Percentiles rank a stretch among this genome's conserved stretches.
Evolutionary conservation across 2,113 vertebrate species (phyloP).

Genomic region (Cheilinus undulatus): DNA sequence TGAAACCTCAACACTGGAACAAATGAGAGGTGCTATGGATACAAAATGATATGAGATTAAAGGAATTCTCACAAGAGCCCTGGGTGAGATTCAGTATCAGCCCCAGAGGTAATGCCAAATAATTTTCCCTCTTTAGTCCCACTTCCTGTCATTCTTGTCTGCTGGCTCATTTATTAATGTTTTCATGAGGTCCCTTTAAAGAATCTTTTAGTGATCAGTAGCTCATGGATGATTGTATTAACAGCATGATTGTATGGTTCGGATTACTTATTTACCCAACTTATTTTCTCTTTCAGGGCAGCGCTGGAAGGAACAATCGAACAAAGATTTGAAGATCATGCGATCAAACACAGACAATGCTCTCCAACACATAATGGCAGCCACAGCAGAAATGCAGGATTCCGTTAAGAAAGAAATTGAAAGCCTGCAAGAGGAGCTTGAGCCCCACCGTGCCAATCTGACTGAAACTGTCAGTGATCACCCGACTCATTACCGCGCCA

Average conservation of each 20-base stretch:
- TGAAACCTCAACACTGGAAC: slow-evolving; percentile 59
- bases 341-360: slow-evolving; percentile 61
- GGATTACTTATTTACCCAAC: not conserved
- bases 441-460: slow-evolving; percentile 77
- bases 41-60: slow-evolving; percentile 83
- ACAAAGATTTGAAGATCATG: no score
- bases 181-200: not conserved
- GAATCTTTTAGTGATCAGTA: no score
- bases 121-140: not conserved
- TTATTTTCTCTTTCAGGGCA: no score
- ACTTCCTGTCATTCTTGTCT: no score
- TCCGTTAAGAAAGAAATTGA: slow-evolving; percentile 75
- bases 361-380: no score
- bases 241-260: no score
- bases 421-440: slow-evolving; percentile 74
- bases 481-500: slow-evolving; percentile 77
- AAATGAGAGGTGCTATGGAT: slow-evolving; percentile 38
- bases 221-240: no score
- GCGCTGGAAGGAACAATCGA: slow-evolving; percentile 42
- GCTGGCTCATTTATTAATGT: not conserved
- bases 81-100: slow-evolving; percentile 81
- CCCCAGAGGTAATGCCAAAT: slow-evolving; percentile 84
- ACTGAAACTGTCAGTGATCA: slow-evolving; percentile 79
- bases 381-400: slow-evolving; percentile 29
- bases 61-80: slow-evolving; percentile 72